Evolutionary conservation across 92 coral and sea anemone genomes (phyloP), one percentile per base, ranked within the genome.

Genomic region (Siderastrea radians): DNA sequence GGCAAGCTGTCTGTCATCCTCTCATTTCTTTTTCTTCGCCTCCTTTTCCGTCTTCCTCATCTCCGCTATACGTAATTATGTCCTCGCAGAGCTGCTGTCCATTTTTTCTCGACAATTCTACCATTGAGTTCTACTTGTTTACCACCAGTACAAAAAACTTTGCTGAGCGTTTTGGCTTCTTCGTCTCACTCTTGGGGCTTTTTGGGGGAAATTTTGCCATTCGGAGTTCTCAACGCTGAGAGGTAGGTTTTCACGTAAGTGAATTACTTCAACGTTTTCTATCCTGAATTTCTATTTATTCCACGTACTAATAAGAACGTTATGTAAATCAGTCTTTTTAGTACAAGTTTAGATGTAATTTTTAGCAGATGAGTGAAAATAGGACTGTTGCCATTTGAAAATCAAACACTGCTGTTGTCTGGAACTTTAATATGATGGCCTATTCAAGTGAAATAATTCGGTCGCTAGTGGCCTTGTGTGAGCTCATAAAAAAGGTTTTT

Each of bases 1-100:
- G 46, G 48, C 89, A 53, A 61, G 49, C 50, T 61, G 58, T 65
- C 89, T 74, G 78, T 74, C 78, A 47, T 85, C 84, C 68, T 75
- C 83, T 15, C 77, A 84, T 65, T 91, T 86, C 79, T 81, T 91
- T 78, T 87, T 86, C 86, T 87, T 89, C 43, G 50, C 17, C 69
- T 50, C 45, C 57, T 83, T 83, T 81, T 85, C 81, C 38, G 38
- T 26, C 38, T 26, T 26, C 38, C 38, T 26, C 38, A 26, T 26
- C 38, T 26, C 38, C 38, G 38, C 53, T 46, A 50, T 68, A 74
- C 1, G 82, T 80, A 4, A 66, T n/a, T 48, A 90, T 90, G 60
- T 90, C 93, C 68, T 90, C 87, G n/a, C 84, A 90, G 61, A 90
- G 89, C 72, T 85, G 87, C 19, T 79, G 49, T 85, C 89, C 84